These are phyloP conservation scores for Ferdinandea cuprea DNA, from an alignment of 2,888 invertebrate species.

Conservation along the genomic window DNA sequence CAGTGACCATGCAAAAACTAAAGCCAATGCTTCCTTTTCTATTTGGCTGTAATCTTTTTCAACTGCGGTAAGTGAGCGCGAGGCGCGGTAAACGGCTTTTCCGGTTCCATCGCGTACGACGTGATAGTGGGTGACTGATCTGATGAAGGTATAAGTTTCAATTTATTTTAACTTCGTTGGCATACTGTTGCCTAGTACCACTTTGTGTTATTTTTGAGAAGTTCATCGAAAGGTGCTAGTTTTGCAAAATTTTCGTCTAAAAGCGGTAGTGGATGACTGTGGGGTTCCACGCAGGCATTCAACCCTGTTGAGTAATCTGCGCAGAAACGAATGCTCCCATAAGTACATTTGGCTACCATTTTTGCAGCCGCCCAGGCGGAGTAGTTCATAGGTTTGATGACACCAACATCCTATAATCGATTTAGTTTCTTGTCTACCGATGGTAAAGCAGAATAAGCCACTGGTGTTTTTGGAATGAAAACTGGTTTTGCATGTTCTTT, in stretches of 20 bases:
- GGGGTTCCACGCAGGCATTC: constrained; percentile 39
- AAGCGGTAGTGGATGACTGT: constrained; percentile 42
- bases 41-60: constrained; percentile 58
- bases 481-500: not conserved
- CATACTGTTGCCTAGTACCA: constrained; percentile 9
- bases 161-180: constrained; percentile 21
- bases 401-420: not conserved
- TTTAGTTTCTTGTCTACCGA: not conserved
- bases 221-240: constrained; percentile 7
- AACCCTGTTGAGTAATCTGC: constrained; percentile 50
- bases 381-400: not conserved
- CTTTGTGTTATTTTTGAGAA: not conserved
- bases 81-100: constrained; percentile 5
- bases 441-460: not conserved
- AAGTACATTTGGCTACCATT: constrained; percentile 12
- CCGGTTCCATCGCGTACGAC: not conserved
- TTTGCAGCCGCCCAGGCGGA: too few species aligned
- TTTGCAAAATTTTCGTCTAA: not conserved
- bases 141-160: constrained; percentile 30
- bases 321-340: too few species aligned
- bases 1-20: constrained; percentile 5
- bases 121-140: constrained; percentile 6
- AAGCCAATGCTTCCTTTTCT: constrained; percentile 18
- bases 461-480: not conserved
- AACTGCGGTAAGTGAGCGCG: not conserved